Base-by-base conservation (phyloP, 2,888 invertebrate genomes). In the Eurytoma adleriae region DNA sequence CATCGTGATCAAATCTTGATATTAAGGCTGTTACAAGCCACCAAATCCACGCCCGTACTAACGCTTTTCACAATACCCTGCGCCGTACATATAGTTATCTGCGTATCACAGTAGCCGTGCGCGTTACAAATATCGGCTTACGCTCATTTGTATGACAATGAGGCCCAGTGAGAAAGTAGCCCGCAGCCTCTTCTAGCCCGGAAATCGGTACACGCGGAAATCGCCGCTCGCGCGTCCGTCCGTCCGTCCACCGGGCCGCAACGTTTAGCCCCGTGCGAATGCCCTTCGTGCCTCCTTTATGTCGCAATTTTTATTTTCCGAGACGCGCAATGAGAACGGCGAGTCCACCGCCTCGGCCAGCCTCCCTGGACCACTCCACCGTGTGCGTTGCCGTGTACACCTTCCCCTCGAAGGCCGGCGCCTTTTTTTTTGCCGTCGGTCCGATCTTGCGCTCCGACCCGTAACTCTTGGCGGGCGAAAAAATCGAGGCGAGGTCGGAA, bases 71-170 rank as follows among this genome's bases (percentile, higher is more conserved):
- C 7, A 40, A 4, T 40, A n/a, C n/a, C n/a, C n/a, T n/a, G n/a
- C 40, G 7, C 7, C 40, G 40, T 7, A 4, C 40, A 40, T n/a
- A n/a, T n/a, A n/a, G 7, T 40, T 40, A 40, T 40, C 40, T 40
- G 40, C 4, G 40, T 5, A 40, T 10, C 20, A 14, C 13, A 24
- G 24, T 3, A 2, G 3, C n/a, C 7, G 1, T 16, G 10, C 18
- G 69, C 14, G 68, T n/a, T 20, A 12, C 54, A 30, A 74, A 67
- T 67, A 74, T 74, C 66, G 20, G 66, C 48, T 74, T 66, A 57
- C 56, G 24, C 56, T 67, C 57, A 57, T 74, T 74, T 74, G 27
- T 67, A 74, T 74, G 48, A 74, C 66, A 74, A 74, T 73, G 20
- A 56, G 3, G 30, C 16, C 13, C 16, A 24, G 56, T 73, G 73